Evolutionary conservation across 2,888 invertebrate genomes (phyloP).

Genomic region (Morinoia aosen): DNA sequence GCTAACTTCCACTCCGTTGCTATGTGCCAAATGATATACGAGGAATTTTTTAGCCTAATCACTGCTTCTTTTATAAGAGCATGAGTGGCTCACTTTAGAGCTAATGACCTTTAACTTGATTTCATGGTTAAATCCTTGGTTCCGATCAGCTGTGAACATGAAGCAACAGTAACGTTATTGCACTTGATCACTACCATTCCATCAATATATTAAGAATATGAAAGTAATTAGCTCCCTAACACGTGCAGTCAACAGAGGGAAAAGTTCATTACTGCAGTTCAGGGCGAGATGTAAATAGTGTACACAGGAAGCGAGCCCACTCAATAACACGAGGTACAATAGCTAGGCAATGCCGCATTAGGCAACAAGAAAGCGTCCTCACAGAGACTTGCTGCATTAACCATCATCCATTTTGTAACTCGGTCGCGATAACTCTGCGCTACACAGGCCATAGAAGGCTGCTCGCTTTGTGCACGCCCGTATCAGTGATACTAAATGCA

Average conservation of each 20-base stretch:
- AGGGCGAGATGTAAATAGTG: not conserved
- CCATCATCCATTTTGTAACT: not conserved
- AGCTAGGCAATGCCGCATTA: not conserved
- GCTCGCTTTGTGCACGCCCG: not conserved
- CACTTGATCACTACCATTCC: no score
- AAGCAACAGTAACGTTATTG: no score
- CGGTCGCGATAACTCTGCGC: constrained; percentile 2
- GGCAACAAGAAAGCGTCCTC: not conserved
- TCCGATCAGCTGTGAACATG: no score
- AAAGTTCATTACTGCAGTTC: not conserved
- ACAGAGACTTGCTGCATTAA: not conserved
- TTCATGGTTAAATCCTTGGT: no score
- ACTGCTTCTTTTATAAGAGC: no score
- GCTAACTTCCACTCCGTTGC: no score
- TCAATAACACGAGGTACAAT: not conserved
- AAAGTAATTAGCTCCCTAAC: no score
- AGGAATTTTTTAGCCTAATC: no score
- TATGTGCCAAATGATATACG: no score
- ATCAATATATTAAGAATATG: no score
- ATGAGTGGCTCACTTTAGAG: no score
- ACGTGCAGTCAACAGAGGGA: not conserved
- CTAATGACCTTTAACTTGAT: no score
- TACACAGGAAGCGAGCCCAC: not conserved
- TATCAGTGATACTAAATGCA: not conserved
- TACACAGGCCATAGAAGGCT: not conserved